Conservation (phyloP, 2,113 vertebrate genomes). For the Corynorhinus townsendii region DNA sequence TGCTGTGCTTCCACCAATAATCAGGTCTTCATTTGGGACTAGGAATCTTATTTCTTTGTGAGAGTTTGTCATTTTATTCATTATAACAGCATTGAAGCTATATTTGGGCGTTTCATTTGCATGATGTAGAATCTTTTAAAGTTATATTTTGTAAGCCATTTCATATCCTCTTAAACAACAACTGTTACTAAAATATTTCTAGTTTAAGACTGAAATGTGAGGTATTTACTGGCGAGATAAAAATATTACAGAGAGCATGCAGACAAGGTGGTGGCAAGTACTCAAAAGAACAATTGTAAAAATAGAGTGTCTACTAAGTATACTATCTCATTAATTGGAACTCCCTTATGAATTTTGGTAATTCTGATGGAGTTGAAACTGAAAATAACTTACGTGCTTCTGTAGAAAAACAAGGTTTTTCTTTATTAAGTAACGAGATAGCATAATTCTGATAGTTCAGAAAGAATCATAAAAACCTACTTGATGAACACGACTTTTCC, state of each 20-base stretch:
- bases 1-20: neutral
- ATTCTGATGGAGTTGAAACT: neutral
- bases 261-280: neutral
- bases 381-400: neutral
- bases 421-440: neutral
- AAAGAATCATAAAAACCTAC: neutral
- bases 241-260: neutral
- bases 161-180: neutral
- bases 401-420: neutral
- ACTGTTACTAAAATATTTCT: conserved; percentile 14
- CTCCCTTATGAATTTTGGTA: neutral
- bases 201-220: neutral
- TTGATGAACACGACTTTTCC: neutral
- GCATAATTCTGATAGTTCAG: neutral
- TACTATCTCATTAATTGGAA: neutral
- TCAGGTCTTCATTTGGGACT: neutral
- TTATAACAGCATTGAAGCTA: neutral
- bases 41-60: neutral
- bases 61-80: neutral
- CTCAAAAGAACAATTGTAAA: neutral
- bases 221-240: neutral
- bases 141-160: conserved; percentile 11
- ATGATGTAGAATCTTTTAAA: neutral
- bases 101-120: neutral
- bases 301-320: neutral